Conservation (phyloP, 2,797 vertebrate genomes). For the Syngnathus acus region DNA sequence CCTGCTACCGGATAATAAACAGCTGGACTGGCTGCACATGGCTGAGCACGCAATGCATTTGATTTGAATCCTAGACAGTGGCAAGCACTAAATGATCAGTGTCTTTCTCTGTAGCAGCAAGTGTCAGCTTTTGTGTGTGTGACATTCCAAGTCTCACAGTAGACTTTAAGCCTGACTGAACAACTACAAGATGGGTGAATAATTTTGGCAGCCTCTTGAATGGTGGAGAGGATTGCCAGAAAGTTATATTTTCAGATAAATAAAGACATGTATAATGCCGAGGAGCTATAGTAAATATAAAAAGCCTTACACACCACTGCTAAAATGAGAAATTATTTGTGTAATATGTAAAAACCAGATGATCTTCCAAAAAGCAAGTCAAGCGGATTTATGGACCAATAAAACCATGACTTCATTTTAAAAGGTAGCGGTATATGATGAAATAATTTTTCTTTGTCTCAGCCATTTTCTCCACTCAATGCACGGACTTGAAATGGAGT, state of each 20-base stretch:
- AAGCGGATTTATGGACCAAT: too few species aligned
- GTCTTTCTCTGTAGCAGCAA: constrained; percentile 17
- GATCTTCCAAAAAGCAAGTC: too few species aligned
- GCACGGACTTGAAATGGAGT: too few species aligned
- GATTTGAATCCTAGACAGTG: constrained; percentile 42
- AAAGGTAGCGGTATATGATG: too few species aligned
- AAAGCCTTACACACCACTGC: background rate
- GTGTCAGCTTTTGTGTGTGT: constrained; percentile 23
- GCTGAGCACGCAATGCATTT: constrained; percentile 42
- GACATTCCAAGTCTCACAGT: constrained; percentile 14
- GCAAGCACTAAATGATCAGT: constrained; percentile 41
- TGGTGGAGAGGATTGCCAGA: background rate
- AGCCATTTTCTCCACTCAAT: too few species aligned
- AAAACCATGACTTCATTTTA: too few species aligned
- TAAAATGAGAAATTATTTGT: too few species aligned
- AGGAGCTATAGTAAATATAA: background rate
- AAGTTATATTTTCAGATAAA: background rate
- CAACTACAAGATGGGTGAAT: background rate
- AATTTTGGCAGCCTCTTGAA: background rate
- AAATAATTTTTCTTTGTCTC: too few species aligned
- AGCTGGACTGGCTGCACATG: constrained; percentile 56
- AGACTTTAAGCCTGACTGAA: constrained; percentile 6
- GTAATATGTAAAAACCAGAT: too few species aligned
- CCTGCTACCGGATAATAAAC: constrained; percentile 58
- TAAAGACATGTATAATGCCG: background rate